Percentiles rank a stretch among this genome's conserved stretches.
Conservation (phyloP, 2,113 vertebrate species). For the Propithecus coquereli region DNA sequence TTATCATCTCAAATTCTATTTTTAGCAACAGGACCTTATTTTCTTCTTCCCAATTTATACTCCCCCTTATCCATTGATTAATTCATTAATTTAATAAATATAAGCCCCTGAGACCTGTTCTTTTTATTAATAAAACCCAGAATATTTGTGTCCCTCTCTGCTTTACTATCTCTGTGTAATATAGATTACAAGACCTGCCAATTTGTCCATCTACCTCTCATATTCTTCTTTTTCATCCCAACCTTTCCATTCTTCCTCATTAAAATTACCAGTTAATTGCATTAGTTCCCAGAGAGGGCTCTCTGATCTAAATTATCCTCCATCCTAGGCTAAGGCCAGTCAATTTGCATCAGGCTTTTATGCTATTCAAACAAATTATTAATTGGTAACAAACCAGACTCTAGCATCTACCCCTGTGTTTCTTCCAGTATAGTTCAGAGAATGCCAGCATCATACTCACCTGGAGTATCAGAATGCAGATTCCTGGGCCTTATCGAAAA, state of each 20-base stretch:
- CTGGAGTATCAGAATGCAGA: neutral
- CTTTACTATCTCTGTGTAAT: neutral
- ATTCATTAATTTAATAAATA: neutral
- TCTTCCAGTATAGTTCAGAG: neutral
- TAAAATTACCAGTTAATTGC: neutral
- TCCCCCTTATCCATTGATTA: neutral
- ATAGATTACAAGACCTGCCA: neutral
- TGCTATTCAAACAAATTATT: neutral
- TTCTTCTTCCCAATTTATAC: neutral
- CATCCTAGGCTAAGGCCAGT: neutral
- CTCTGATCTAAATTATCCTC: neutral
- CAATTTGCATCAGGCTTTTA: neutral
- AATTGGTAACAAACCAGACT: neutral
- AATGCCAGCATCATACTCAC: neutral
- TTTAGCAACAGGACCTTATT: neutral
- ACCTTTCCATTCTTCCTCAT: neutral
- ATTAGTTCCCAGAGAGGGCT: neutral
- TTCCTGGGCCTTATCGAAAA: neutral
- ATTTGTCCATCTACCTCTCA: neutral
- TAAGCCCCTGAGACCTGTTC: neutral
- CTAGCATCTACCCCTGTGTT: neutral
- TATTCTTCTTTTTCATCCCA: constrained; percentile 1
- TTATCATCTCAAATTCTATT: neutral
- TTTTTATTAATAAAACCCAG: constrained; percentile 19
- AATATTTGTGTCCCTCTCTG: neutral